Percentiles rank a stretch among this genome's conserved stretches.
Evolutionary conservation across 1,140 invertebrate species (phyloP).

Genomic region (Portunus trituberculatus): DNA sequence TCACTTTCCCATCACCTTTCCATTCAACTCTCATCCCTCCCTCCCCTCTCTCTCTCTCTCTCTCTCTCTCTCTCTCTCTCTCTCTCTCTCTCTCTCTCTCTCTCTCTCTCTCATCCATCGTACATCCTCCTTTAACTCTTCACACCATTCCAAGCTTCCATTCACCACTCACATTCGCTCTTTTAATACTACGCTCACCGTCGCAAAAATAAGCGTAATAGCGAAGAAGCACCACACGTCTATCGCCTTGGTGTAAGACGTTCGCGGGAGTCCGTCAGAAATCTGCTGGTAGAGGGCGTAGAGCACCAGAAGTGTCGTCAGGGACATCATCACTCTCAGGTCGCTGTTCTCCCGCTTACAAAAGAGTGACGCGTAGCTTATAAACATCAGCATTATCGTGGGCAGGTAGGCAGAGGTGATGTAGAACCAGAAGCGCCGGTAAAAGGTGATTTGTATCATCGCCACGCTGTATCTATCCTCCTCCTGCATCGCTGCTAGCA

Average conservation of each 20-base stretch:
- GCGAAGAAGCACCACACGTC: conserved; percentile 69
- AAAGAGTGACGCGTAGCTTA: conserved; percentile 65
- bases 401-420: conserved; percentile 64
- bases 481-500: background rate
- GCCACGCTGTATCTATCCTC: conserved; percentile 59
- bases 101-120: background rate
- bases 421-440: conserved; percentile 63
- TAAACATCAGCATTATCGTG: conserved; percentile 65
- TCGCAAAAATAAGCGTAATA: conserved; percentile 62
- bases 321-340: conserved; percentile 65
- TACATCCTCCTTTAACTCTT: background rate
- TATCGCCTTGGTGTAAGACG: conserved; percentile 64
- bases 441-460: conserved; percentile 36
- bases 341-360: conserved; percentile 61
- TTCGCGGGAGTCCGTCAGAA: conserved; percentile 58
- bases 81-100: background rate
- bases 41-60: background rate
- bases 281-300: conserved; percentile 70
- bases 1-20: background rate
- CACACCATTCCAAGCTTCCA: background rate
- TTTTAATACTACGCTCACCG: background rate
- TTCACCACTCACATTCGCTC: background rate
- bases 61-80: background rate
- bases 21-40: background rate
- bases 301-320: conserved; percentile 58